Conservation (phyloP, 1,140 invertebrate species). For the Lutraria rhynchaena region DNA sequence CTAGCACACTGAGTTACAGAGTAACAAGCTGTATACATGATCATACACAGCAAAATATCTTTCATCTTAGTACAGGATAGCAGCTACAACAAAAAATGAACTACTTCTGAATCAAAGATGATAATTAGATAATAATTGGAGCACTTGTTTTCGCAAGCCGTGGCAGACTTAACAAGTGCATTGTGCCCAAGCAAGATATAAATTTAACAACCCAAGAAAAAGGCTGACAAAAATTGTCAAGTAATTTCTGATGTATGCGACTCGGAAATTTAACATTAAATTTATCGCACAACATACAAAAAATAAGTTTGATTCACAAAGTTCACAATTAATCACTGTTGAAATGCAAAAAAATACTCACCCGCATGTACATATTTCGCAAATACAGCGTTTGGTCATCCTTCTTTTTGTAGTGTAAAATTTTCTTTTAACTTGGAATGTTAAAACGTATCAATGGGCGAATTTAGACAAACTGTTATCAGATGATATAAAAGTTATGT, state of each 20-base stretch:
- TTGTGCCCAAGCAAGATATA: neutral
- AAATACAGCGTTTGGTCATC: constrained; percentile 78
- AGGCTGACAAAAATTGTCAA: neutral
- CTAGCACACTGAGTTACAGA: too few relatives aligned
- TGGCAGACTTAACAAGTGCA: neutral
- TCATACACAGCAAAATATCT: too few relatives aligned
- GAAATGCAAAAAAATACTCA: constrained; percentile 62
- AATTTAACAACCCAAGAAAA: neutral
- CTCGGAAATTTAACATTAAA: neutral
- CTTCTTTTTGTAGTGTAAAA: constrained; percentile 7
- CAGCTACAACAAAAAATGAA: too few relatives aligned
- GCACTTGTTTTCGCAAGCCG: too few relatives aligned
- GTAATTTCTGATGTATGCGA: neutral
- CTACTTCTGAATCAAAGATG: too few relatives aligned
- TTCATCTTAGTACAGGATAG: too few relatives aligned
- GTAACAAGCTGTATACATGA: too few relatives aligned
- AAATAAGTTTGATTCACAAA: too few relatives aligned
- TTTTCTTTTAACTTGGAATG: constrained; percentile 20
- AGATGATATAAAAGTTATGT: constrained; percentile 16
- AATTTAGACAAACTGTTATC: constrained; percentile 28
- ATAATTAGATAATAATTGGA: too few relatives aligned
- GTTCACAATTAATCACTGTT: too few relatives aligned
- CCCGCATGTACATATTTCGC: constrained; percentile 81
- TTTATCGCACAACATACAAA: too few relatives aligned
- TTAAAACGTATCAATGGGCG: neutral